A percentile compares a stretch with the other conserved stretches of the same genome.
Conservation (phyloP, 2,113 vertebrate genomes). For the Rhegmatorhina hoffmannsi region DNA sequence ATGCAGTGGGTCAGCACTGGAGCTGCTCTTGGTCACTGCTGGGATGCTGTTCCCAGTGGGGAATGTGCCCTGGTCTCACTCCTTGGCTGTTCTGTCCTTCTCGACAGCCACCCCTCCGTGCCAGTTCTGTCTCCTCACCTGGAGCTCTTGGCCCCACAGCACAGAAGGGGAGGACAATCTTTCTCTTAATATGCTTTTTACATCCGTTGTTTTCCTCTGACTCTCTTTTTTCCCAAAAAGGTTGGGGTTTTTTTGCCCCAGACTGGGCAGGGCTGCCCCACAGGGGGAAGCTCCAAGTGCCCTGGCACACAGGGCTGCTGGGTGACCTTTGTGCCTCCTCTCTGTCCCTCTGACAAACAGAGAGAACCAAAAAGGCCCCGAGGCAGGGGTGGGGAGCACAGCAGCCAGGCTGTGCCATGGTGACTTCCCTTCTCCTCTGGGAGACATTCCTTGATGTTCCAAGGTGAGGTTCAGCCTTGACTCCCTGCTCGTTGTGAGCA, state of each 20-base stretch:
- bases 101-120: not conserved
- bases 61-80: fast-evolving
- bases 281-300: not conserved
- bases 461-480: not conserved
- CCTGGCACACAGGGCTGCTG: not conserved
- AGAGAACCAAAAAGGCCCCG: not conserved
- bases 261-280: not conserved
- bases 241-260: not conserved
- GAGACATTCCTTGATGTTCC: not conserved
- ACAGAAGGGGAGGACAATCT: not conserved
- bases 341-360: not conserved
- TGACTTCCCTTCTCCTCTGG: not conserved
- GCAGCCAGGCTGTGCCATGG: not conserved
- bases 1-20: not conserved
- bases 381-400: not conserved
- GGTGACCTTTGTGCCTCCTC: not conserved
- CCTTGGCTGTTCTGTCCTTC: not conserved
- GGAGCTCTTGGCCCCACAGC: not conserved
- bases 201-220: not conserved
- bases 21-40: not conserved
- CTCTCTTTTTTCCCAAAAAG: not conserved
- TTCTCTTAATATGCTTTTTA: not conserved
- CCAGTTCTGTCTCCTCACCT: not conserved
- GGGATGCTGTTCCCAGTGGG: not conserved
- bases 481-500: not conserved